These are phyloP conservation scores for Aphrophora alni DNA, from an alignment of 2,888 invertebrate genomes.

Conservation along the genomic window DNA sequence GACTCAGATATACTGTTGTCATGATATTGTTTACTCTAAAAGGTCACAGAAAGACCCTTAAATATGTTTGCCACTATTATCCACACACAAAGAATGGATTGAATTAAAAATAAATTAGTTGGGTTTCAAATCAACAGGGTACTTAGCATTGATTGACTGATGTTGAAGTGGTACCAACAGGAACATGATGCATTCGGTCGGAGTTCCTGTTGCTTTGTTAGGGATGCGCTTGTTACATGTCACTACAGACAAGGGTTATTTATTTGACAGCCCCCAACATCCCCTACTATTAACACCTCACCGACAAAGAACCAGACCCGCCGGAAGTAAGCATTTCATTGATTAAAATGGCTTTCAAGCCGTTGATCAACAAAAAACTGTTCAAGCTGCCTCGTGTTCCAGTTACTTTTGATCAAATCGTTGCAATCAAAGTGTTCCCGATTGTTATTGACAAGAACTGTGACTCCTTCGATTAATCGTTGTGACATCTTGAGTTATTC, in stretches of 20 bases:
- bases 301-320: slow-evolving; percentile 37
- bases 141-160: not conserved
- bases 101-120: not conserved
- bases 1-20: no score
- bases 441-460: not conserved
- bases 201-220: slow-evolving; percentile 35
- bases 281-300: slow-evolving; percentile 35
- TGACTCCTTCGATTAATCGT: no score
- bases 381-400: not conserved
- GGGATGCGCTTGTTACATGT: slow-evolving; percentile 6
- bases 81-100: no score
- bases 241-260: slow-evolving; percentile 19
- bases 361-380: not conserved
- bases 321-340: slow-evolving; percentile 39
- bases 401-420: not conserved
- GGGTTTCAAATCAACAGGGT: not conserved
- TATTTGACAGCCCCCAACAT: slow-evolving; percentile 28
- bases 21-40: no score
- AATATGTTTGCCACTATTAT: no score
- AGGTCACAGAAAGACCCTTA: no score
- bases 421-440: not conserved
- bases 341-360: slow-evolving; percentile 28
- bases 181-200: slow-evolving; percentile 3
- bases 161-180: not conserved
- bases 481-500: no score